Conservation (phyloP, 2,113 vertebrate genomes). For the Oreocharis arfaki region DNA sequence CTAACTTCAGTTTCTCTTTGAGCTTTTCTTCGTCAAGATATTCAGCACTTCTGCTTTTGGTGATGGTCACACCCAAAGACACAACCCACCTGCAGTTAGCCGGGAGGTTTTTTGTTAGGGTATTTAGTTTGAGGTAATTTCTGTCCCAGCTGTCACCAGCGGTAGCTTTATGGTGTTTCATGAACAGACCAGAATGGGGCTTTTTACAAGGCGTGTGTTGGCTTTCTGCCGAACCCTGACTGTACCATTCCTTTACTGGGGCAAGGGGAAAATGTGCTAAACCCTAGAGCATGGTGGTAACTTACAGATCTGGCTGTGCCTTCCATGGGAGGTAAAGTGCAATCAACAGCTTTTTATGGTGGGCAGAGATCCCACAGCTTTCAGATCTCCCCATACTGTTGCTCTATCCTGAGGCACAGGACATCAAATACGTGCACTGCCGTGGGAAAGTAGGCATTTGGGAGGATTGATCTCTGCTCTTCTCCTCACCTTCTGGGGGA, state of each 20-base stretch:
- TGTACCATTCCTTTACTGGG: background rate
- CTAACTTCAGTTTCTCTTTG: background rate
- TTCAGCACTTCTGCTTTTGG: background rate
- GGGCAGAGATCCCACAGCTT: background rate
- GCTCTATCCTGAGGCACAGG: background rate
- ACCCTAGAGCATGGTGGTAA: background rate
- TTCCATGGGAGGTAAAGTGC: background rate
- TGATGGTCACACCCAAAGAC: no score
- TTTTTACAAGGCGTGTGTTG: background rate
- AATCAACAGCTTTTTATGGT: background rate
- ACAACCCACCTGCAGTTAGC: background rate
- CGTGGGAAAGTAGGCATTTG: background rate
- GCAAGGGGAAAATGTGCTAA: background rate
- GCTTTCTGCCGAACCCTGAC: fast-evolving
- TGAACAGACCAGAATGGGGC: background rate
- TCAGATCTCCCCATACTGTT: background rate
- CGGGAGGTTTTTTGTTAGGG: background rate
- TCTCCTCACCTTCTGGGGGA: background rate
- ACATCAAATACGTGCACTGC: background rate
- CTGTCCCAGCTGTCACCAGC: background rate
- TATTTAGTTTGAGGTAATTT: background rate
- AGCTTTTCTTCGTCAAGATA: background rate
- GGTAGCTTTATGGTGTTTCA: background rate
- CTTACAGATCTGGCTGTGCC: background rate
- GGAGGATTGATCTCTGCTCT: background rate